Percentiles rank a stretch among this genome's conserved stretches.
Conservation (phyloP, 1,140 invertebrate species). For the Palaemon carinicauda region DNA sequence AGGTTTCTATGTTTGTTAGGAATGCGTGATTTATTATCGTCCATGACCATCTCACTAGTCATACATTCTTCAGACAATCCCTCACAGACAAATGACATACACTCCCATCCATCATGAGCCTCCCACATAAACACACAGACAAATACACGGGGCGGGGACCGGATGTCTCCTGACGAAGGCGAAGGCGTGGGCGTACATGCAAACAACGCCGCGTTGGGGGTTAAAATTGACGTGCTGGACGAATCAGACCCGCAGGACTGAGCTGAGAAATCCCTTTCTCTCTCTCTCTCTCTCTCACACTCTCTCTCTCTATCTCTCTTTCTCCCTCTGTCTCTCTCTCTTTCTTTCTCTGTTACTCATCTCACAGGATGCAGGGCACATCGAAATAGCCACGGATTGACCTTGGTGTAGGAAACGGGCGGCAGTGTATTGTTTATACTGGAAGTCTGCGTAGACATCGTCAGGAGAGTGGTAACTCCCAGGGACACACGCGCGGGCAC, state of each 20-base stretch:
- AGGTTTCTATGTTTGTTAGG: no score
- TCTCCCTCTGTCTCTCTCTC: no score
- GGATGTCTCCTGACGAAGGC: neutral
- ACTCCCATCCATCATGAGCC: neutral
- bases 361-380: constrained; percentile 46
- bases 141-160: neutral
- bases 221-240: constrained; percentile 4
- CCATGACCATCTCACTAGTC: no score
- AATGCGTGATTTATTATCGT: no score
- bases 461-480: constrained; percentile 95
- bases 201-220: constrained; percentile 32
- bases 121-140: neutral
- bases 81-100: neutral
- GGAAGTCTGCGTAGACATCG: constrained; percentile 97
- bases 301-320: no score
- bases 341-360: neutral
- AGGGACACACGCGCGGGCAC: constrained; percentile 93
- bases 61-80: neutral
- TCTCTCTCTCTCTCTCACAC: no score
- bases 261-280: no score
- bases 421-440: constrained; percentile 96
- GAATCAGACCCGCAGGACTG: neutral
- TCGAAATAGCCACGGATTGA: constrained; percentile 67
- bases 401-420: constrained; percentile 96
- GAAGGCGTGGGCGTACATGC: constrained; percentile 27